Base-by-base conservation (phyloP, 1,140 invertebrate genomes). In the Cryptotermes secundus region DNA sequence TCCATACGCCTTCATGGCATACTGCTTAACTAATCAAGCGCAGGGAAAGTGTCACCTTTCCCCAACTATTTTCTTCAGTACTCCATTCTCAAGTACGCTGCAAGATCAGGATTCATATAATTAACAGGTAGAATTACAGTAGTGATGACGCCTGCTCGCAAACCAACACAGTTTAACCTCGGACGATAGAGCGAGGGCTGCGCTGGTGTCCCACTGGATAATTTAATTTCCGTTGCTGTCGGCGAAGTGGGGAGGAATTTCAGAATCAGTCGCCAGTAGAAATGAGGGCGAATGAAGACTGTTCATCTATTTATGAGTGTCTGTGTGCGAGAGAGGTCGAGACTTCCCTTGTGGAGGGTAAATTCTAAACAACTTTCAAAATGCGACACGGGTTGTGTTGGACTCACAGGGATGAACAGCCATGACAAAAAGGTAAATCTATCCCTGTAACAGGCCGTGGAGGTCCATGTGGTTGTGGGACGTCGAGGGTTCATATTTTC, bases 311-410 rank as follows among this genome's bases (percentile, higher is more conserved):
- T 72, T 72, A 72, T 72, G 59, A 31, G 59, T 31, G 26, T n/a
- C 14, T 31, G n/a, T n/a, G 7, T 72, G n/a, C 31, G 59, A 72
- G 26, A 72, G 31, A 31, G 1, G 45, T 19, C 14, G 16, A 72
- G n/a, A 72, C 59, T 10, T 72, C 59, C 59, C 59, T 72, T n/a
- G 59, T 72, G n/a, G 59, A 72, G 59, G 59, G 59, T 72, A 26
- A 72, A 72, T 31, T 72, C 59, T 72, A 72, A 72, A 59, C 26
- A 31, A 31, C 59, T 31, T 72, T 31, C 6, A 72, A n/a, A 72
- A n/a, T 31, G 59, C n/a, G 59, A 26, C 31, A 26, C 4, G n/a
- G 7, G 26, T n/a, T 4, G 59, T 31, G 59, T 72, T n/a, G 31
- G 0, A 14, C 9, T 7, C 26, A 31, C 26, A 72, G 59, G 59